These are phyloP conservation scores for Crax fasciolata DNA, from an alignment of 2,797 vertebrate genomes.

Conservation along the genomic window DNA sequence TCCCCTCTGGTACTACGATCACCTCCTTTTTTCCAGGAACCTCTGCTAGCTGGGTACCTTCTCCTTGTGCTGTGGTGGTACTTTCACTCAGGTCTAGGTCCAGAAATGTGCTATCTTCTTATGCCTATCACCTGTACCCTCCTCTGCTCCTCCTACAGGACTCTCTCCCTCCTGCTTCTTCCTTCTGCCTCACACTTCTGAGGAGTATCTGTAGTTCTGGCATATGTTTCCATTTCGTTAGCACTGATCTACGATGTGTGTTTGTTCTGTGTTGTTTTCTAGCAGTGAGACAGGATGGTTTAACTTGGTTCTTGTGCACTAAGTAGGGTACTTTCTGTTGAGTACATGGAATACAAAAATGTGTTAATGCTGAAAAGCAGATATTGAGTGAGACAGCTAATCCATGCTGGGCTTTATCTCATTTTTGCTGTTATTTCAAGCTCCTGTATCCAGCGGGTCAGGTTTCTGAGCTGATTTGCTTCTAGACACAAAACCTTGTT, in stretches of 20 bases:
- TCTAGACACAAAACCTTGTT: background rate
- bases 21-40: background rate
- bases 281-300: background rate
- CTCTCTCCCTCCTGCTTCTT: background rate
- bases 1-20: fast-evolving
- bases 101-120: background rate
- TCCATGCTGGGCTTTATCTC: background rate
- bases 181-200: background rate
- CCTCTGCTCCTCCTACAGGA: background rate
- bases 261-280: background rate
- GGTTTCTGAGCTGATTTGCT: background rate
- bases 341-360: background rate
- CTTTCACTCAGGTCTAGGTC: background rate
- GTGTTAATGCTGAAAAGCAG: background rate
- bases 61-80: background rate
- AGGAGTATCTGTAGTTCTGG: background rate
- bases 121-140: background rate
- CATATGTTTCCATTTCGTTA: background rate
- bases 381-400: background rate
- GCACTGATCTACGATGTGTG: background rate
- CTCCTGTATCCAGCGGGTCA: background rate
- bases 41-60: background rate
- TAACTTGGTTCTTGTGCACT: background rate
- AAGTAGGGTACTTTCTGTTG: background rate
- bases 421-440: background rate